Evolutionary conservation across 2,888 invertebrate genomes (phyloP).

Genomic region (Tipula unca): DNA sequence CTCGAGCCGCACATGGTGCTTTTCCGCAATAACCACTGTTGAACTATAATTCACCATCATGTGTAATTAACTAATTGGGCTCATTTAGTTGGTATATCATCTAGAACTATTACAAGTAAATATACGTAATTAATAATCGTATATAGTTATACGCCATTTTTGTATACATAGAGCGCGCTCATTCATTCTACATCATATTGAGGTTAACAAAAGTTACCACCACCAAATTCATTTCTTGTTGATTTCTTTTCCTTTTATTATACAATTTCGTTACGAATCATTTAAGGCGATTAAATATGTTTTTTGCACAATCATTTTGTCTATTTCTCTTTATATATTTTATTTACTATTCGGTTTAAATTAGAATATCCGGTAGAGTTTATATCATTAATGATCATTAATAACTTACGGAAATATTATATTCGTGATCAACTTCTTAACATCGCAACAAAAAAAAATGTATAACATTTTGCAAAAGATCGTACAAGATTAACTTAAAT

Average conservation of each 20-base stretch:
- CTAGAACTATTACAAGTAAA: background rate
- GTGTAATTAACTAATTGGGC: too few relatives aligned
- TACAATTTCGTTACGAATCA: background rate
- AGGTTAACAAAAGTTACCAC: background rate
- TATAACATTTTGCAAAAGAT: background rate
- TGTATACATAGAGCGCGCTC: background rate
- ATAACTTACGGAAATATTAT: background rate
- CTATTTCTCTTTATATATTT: background rate
- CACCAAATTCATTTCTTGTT: background rate
- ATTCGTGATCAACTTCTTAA: conserved; percentile 14
- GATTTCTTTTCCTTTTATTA: background rate
- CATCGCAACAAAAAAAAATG: background rate
- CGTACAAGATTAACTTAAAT: background rate
- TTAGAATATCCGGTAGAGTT: background rate
- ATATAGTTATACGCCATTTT: background rate
- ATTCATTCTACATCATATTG: background rate
- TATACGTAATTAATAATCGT: background rate
- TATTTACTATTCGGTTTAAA: background rate
- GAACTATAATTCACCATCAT: too few relatives aligned
- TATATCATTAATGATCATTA: conserved; percentile 3
- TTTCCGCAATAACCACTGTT: too few relatives aligned
- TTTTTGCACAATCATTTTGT: background rate
- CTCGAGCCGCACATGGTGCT: too few relatives aligned
- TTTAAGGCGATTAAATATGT: background rate
- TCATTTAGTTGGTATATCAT: too few relatives aligned